A percentile compares a stretch with the other conserved stretches of the same genome.
Conservation (phyloP, 1,140 invertebrate genomes). For the Microplitis mediator region DNA sequence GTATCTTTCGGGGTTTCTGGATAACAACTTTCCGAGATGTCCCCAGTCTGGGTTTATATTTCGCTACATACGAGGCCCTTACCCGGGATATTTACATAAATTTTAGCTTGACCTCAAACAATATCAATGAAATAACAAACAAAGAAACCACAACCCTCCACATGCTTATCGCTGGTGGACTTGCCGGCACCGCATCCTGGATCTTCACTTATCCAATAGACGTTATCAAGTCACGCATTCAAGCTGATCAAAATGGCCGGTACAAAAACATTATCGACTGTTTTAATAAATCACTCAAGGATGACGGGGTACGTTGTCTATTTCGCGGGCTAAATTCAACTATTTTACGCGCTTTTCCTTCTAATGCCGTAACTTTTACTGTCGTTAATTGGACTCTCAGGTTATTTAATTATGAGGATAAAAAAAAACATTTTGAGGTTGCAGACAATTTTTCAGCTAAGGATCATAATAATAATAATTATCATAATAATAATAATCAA, state of each 20-base stretch:
- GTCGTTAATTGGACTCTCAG: constrained; percentile 79
- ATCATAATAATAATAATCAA: no score
- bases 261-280: constrained; percentile 78
- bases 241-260: constrained; percentile 70
- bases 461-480: no score
- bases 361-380: constrained; percentile 89
- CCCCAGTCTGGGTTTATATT: constrained; percentile 76
- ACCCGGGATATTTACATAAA: constrained; percentile 33
- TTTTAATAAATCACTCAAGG: constrained; percentile 68
- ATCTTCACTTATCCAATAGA: constrained; percentile 85
- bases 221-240: constrained; percentile 86
- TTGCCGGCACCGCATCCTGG: constrained; percentile 87
- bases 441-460: not conserved
- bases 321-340: constrained; percentile 77
- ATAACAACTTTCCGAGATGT: constrained; percentile 79
- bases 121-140: not conserved
- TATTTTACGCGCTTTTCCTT: constrained; percentile 84
- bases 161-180: constrained; percentile 79
- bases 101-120: no score
- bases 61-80: constrained; percentile 58
- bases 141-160: constrained; percentile 58
- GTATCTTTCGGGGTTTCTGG: constrained; percentile 76
- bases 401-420: constrained; percentile 37
- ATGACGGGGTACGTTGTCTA: constrained; percentile 74
- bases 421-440: not conserved